Base-by-base conservation (phyloP, 2,113 vertebrate species). In the Camelus dromedarius region DNA sequence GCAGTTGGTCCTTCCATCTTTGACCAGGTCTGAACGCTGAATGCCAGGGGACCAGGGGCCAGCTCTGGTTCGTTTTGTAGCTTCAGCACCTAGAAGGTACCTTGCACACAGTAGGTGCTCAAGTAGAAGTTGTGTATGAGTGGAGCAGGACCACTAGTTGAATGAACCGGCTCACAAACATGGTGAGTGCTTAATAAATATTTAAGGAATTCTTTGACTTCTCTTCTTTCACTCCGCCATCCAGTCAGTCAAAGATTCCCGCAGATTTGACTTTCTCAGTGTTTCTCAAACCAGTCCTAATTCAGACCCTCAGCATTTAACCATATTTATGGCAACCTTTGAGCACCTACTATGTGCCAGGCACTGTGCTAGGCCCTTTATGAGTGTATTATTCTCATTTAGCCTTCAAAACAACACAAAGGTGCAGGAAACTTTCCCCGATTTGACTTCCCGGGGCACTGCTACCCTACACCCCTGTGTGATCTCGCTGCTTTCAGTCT, bases 401-500 rank as follows among this genome's bases (percentile, higher is more conserved):
- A 72, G 35, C 30, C 70, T 56, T 38, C 67, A 50, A 92, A 66
- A 72, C 50, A 54, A 14, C 11, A 66, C n/a, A 28, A 30, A 35
- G 50, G 24, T 15, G 26, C 38, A 26, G 58, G 58, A 28, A n/a
- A 52, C 48, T 48, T 30, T 15, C 32, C 19, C 14, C 24, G 26
- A 12, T 6, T n/a, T 75, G 26, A 38, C 62, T 12, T 28, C 69
- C 67, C 64, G 4, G 0, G 7, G 54, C 32, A 8, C 26, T 3
- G 5, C 28, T 1, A 7, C 70, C 8, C 16, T 7, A 5, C 48
- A 69, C 20, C 58, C n/a, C 26, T 2, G 1, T 0, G 30, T 24
- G 54, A 42, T 0, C n/a, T 67, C 42, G 8, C 82, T 11, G 38
- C 64, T 66, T 62, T n/a, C 18, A 6, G 12, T 14, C 11, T 48